Base-by-base conservation (phyloP, 1,140 invertebrate genomes). In the Coboldia fuscipes region DNA sequence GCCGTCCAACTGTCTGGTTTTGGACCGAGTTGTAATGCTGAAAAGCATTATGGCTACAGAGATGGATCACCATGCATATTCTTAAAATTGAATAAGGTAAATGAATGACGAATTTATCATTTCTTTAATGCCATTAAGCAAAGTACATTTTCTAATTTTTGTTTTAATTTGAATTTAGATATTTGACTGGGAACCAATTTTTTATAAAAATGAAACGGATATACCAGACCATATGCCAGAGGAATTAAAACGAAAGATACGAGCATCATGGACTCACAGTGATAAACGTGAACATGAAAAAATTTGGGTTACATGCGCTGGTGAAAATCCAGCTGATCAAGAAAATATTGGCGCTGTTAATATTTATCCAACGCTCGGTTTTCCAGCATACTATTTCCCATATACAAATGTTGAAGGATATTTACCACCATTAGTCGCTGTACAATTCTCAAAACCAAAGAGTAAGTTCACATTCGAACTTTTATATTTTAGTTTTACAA, bases 301-400 rank as follows among this genome's bases (percentile, higher is more conserved):
- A n/a, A 72, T 89, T 38, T 88, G 81, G 78, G 71, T 88, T 9
- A 76, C 75, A 8, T 90, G 84, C 52, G 72, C 83, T 56, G 84
- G 84, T 24, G 82, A 89, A 62, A 86, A 85, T 58, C 77, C 82
- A 7, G 81, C 80, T 26, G 85, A 90, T 52, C 66, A 75, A 40
- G 85, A 92, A 55, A 85, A 89, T 58, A 81, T 89, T 46, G 84
- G 83, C 19, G 65, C 75, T 1, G 70, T 89, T 43, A 64, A 74
- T 38, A 88, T 83, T 60, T 70, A 73, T 45, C 83, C 82, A 20
- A 61, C 67, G 27, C 69, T 72, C 38, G 76, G 77, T 35, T 83
- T 83, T 55, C 73, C 74, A 18, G 64, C 68, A 9, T 79, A 66
- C 50, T 84, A 70, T 54, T 82, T 80, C 57, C 79, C 78, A n/a